Evolutionary conservation across 2,113 vertebrate species (phyloP).

Genomic region (Amia ocellicauda): DNA sequence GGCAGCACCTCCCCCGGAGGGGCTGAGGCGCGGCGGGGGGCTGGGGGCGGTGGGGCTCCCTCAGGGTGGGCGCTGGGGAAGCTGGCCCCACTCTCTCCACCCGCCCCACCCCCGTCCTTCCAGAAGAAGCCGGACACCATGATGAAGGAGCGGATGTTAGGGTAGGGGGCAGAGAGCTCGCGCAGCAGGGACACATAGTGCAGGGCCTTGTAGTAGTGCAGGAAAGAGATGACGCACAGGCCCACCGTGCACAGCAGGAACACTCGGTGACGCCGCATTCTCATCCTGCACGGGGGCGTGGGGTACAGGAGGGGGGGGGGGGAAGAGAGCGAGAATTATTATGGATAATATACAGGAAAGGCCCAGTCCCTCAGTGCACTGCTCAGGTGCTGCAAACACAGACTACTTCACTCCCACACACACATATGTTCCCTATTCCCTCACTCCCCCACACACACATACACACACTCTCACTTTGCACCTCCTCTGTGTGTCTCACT

Average conservation of each 20-base stretch:
- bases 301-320: neutral
- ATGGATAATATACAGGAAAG: no score
- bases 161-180: constrained; percentile 91
- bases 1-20: constrained; percentile 34
- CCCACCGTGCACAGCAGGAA: constrained; percentile 98
- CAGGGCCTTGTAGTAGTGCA: constrained; percentile 97
- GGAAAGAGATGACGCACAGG: constrained; percentile 97
- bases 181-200: constrained; percentile 94
- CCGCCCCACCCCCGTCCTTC: constrained; percentile 81
- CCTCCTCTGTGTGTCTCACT: no score
- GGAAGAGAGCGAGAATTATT: neutral
- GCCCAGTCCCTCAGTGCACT: no score
- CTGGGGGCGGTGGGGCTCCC: constrained; percentile 66
- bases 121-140: constrained; percentile 82
- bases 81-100: no score
- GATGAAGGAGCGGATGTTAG: constrained; percentile 94
- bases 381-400: no score
- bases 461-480: no score
- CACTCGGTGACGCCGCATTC: constrained; percentile 97
- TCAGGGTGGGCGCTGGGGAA: constrained; percentile 74
- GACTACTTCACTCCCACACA: no score
- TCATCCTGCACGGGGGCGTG: constrained; percentile 75
- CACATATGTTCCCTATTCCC: no score
- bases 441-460: no score
- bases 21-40: constrained; percentile 59